Conservation (phyloP, 2,797 vertebrate species). For the Squalus acanthias region DNA sequence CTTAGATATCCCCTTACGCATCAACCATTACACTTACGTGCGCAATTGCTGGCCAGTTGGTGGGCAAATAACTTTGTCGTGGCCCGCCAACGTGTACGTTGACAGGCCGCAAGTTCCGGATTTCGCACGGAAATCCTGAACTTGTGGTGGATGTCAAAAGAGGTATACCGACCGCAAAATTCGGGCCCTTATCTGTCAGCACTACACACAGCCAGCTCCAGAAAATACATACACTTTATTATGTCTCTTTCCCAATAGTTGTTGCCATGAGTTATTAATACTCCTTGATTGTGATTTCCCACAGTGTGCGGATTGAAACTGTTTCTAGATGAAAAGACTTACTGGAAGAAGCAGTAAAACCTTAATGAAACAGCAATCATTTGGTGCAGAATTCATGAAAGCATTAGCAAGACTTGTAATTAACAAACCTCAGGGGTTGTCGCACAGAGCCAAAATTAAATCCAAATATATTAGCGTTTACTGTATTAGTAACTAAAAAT, state of each 20-base stretch:
- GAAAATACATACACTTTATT: not conserved
- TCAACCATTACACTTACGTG: too few species aligned
- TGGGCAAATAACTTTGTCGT: too few species aligned
- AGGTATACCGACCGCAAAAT: too few species aligned
- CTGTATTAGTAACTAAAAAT: not conserved
- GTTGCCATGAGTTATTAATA: not conserved
- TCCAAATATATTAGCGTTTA: not conserved
- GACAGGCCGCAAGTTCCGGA: too few species aligned
- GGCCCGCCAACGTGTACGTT: too few species aligned
- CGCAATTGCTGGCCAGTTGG: too few species aligned
- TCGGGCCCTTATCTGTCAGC: too few species aligned
- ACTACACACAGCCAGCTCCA: not conserved
- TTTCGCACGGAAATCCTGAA: too few species aligned
- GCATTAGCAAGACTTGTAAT: not conserved
- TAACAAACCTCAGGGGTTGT: not conserved
- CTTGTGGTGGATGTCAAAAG: too few species aligned
- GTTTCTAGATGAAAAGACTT: not conserved
- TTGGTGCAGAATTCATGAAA: not conserved
- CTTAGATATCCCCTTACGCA: too few species aligned
- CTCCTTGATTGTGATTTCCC: not conserved
- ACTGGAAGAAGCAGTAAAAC: not conserved
- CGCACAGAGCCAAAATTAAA: not conserved
- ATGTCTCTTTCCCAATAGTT: too few species aligned
- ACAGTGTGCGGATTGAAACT: not conserved
- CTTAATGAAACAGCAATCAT: not conserved